Conservation (phyloP, 2,888 invertebrate genomes). For the Ornithoptera priamus region DNA sequence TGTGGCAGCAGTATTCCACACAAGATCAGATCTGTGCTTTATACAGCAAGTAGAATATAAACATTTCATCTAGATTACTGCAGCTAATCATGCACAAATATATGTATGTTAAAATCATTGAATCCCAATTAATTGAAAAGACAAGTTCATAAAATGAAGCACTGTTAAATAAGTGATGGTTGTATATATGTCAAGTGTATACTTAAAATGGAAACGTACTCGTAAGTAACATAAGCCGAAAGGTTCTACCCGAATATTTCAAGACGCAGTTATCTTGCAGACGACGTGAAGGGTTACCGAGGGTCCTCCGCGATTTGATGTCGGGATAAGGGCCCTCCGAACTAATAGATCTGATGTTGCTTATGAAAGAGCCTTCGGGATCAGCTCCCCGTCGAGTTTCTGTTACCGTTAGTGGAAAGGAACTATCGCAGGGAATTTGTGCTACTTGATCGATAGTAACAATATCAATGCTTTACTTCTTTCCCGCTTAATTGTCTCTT, state of each 20-base stretch:
- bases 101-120: too few species aligned
- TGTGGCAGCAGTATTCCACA: too few species aligned
- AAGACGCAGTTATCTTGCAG: conserved; percentile 30
- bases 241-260: conserved; percentile 22
- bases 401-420: conserved; percentile 10
- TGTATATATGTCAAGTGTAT: conserved; percentile 25
- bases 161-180: background rate
- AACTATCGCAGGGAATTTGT: background rate
- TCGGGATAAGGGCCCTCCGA: conserved; percentile 29
- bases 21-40: too few species aligned
- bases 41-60: too few species aligned
- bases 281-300: conserved; percentile 29
- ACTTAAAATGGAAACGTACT: conserved; percentile 15
- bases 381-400: conserved; percentile 6
- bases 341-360: conserved; percentile 32
- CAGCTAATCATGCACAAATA: too few species aligned
- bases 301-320: conserved; percentile 29
- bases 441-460: too few species aligned
- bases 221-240: conserved; percentile 24
- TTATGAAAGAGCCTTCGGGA: conserved; percentile 26
- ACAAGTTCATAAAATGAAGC: background rate
- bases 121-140: too few species aligned
- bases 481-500: too few species aligned
- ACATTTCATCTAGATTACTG: too few species aligned
- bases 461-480: too few species aligned